phyloP scores from a whole-genome alignment of 2,888 invertebrate species.

The Teleiodes luculella region DNA sequence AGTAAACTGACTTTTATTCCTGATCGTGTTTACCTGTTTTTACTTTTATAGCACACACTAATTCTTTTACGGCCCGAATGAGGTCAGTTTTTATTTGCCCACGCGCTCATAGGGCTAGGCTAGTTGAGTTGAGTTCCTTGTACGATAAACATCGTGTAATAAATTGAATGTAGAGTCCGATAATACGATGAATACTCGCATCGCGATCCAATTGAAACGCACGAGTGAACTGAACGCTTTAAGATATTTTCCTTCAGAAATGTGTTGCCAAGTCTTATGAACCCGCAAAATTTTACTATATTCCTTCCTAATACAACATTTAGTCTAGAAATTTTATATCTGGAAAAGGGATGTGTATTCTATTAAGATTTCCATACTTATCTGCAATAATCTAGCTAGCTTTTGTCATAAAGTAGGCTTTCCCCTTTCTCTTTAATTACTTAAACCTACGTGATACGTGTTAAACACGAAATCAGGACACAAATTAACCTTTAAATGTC shows the following conservation, averaged over 20 bases:
- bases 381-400: too few relatives aligned
- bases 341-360: too few relatives aligned
- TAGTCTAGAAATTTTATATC: too few relatives aligned
- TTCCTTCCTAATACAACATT: too few relatives aligned
- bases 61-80: constrained; percentile 26
- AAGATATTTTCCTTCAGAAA: constrained; percentile 39
- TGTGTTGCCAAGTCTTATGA: neutral
- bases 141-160: constrained; percentile 30
- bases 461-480: too few relatives aligned
- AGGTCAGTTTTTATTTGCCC: constrained; percentile 27
- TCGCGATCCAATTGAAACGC: constrained; percentile 43
- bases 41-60: constrained; percentile 22
- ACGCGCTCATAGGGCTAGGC: constrained; percentile 20
- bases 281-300: too few relatives aligned
- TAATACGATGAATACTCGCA: constrained; percentile 28
- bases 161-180: constrained; percentile 32
- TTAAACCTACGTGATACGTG: too few relatives aligned
- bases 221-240: constrained; percentile 35
- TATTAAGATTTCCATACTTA: too few relatives aligned
- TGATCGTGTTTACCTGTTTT: constrained; percentile 27
- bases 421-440: too few relatives aligned
- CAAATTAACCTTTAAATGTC: too few relatives aligned
- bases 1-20: neutral
- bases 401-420: too few relatives aligned
- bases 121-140: too few relatives aligned